Percentiles rank a stretch among this genome's conserved stretches.
phyloP scores from a whole-genome alignment of 1,140 invertebrate genomes.

The Atta texana region DNA sequence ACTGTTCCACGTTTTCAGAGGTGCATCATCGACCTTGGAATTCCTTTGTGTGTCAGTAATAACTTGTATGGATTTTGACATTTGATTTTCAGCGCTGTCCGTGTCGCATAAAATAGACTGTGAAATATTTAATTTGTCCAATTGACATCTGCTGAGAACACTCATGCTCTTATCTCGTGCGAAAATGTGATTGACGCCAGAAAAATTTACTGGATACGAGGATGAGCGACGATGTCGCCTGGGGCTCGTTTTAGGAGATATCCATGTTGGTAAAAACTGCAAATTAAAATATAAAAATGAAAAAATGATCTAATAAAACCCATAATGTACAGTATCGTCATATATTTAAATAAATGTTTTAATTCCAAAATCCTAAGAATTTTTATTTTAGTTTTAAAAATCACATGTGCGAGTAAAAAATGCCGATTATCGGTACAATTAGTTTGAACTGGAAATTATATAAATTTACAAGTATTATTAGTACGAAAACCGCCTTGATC shows the following conservation, averaged over 20 bases:
- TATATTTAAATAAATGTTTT: conserved; percentile 7
- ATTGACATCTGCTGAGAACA: conserved; percentile 48
- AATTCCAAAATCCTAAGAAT: neutral
- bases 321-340: neutral
- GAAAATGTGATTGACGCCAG: conserved; percentile 47
- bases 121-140: conserved; percentile 53
- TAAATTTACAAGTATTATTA: no score
- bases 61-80: neutral
- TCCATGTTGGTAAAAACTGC: conserved; percentile 79
- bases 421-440: no score
- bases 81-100: neutral
- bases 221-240: conserved; percentile 80
- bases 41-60: conserved; percentile 7
- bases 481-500: no score
- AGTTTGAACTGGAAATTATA: no score
- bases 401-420: neutral
- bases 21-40: conserved; percentile 49
- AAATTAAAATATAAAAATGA: conserved; percentile 49
- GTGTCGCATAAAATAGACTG: neutral
- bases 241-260: conserved; percentile 76
- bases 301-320: neutral
- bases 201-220: conserved; percentile 80
- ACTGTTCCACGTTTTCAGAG: conserved; percentile 80
- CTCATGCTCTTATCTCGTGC: conserved; percentile 42
- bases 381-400: neutral